Conservation (phyloP, 2,888 invertebrate species). For the Lumbricus terrestris region DNA sequence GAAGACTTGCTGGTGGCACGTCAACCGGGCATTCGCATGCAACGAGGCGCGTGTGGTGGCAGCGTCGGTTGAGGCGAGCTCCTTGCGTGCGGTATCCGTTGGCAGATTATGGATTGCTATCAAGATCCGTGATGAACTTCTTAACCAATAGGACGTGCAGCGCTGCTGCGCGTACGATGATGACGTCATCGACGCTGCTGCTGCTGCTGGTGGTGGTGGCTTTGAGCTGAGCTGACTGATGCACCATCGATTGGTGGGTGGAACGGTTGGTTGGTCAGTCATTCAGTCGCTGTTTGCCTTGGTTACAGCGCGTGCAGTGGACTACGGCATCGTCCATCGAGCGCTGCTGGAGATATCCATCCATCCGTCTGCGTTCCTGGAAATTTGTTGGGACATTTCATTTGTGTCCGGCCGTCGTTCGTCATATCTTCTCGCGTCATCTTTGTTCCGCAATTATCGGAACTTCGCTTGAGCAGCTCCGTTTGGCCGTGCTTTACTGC, state of each 20-base stretch:
- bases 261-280: no score
- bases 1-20: not conserved
- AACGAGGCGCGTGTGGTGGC: not conserved
- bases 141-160: not conserved
- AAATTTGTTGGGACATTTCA: no score
- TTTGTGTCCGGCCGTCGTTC: not conserved
- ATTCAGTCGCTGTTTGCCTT: not conserved
- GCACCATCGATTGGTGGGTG: not conserved
- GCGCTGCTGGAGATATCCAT: not conserved
- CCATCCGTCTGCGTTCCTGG: no score
- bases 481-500: no score
- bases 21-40: not conserved
- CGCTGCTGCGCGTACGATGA: not conserved
- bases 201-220: not conserved
- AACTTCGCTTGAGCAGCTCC: no score
- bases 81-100: not conserved
- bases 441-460: no score
- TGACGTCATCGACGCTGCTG: not conserved
- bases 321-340: no score
- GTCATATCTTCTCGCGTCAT: not conserved
- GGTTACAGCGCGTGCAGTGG: not conserved
- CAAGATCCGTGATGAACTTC: conserved; percentile 11
- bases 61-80: not conserved
- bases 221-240: not conserved
- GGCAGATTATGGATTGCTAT: conserved; percentile 6